Conservation (phyloP, 1,140 invertebrate species). For the Euwallacea fornicatus region DNA sequence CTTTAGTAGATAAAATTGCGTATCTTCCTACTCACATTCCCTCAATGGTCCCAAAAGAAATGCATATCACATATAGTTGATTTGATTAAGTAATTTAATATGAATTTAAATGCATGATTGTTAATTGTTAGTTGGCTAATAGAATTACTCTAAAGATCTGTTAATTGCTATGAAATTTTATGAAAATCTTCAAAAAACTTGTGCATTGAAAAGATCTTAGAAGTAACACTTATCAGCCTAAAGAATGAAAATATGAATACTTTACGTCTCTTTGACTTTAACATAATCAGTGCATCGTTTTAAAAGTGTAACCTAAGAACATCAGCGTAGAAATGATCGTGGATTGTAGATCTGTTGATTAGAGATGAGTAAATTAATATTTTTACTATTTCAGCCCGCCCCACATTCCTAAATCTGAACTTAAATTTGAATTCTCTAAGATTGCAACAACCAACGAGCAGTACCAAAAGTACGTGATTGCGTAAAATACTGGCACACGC, state of each 20-base stretch:
- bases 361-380: constrained; percentile 32
- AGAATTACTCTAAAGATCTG: not conserved
- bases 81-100: not conserved
- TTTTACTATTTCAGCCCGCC: constrained; percentile 82
- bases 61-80: not conserved
- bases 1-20: too few relatives aligned
- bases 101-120: constrained; percentile 46
- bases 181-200: not conserved
- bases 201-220: not conserved
- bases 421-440: constrained; percentile 89
- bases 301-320: constrained; percentile 36
- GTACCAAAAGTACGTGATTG: constrained; percentile 68
- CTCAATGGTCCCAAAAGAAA: too few relatives aligned
- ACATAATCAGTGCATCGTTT: constrained; percentile 44
- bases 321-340: constrained; percentile 31
- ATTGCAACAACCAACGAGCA: constrained; percentile 75
- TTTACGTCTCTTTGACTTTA: constrained; percentile 52
- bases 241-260: constrained; percentile 22
- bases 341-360: constrained; percentile 13
- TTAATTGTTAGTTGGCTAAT: constrained; percentile 45
- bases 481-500: constrained; percentile 17
- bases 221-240: constrained; percentile 15
- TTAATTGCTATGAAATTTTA: not conserved
- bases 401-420: constrained; percentile 94
- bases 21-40: too few relatives aligned